Base-by-base conservation (phyloP, 2,888 invertebrate genomes). In the Folsomia candida region DNA sequence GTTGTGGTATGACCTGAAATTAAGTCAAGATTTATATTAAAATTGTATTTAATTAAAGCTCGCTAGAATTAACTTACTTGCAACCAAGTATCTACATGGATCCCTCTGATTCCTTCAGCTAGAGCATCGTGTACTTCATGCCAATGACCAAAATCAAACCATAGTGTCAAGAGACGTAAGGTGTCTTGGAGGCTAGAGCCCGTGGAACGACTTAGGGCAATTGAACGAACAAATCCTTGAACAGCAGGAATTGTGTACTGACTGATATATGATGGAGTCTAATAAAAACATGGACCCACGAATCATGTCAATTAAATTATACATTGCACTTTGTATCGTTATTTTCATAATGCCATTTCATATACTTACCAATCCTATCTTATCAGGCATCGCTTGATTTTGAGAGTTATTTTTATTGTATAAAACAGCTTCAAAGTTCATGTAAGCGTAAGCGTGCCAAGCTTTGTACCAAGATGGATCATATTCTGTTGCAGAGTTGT, bases 401-500 rank as follows among this genome's bases (percentile, higher is more conserved):
- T 62, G 70, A 18, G 58, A 11, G 22, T 68, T 70, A 61, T 78
- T 78, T 77, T 88, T 88, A 81, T 88, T 88, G 81, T 88, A 88
- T 28, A 89, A 82, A 9, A 95, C 93, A 0, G 97, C 93, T 84
- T 97, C 96, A 82, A 96, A 99, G 84, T 98, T 97, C 89, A 96
- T 96, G 81, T 95, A 95, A 0, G 98, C 99, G 89, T 94, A 96
- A 0, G 95, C 90, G 83, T 99, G 98, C 97, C 98, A 99, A 0
- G 98, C 98, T 85, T 94, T 94, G 83, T 94, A 94, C 95, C 97
- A 98, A 67, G 89, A 89, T 1, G 90, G 87, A 80, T 95, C 92
- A 77, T 91, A 88, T 75, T 90, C 89, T 0, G 93, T 94, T 0
- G 96, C 94, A n/a, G 89, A 86, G 47, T 88, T 86, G 82, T 93